phyloP scores from a whole-genome alignment of 1,140 invertebrate genomes.

The Drosophila serrata region DNA sequence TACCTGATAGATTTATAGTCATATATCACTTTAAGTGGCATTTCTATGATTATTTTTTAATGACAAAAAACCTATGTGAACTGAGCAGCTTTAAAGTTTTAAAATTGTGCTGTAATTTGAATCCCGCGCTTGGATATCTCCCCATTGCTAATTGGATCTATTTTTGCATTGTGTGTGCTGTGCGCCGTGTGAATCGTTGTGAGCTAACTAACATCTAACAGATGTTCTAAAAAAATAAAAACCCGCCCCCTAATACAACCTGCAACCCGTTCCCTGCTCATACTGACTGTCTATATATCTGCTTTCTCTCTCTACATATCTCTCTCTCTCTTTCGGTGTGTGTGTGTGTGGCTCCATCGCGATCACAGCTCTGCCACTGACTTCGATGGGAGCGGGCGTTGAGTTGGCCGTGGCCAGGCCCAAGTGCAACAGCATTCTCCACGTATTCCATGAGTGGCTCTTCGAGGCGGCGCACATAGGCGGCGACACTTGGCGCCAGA shows the following conservation, averaged over 20 bases:
- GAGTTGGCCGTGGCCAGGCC: constrained; percentile 92
- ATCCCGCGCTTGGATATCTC: constrained; percentile 13
- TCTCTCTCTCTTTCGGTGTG: no score
- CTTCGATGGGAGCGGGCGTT: constrained; percentile 87
- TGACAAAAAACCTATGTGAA: background rate
- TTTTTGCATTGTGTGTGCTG: constrained; percentile 15
- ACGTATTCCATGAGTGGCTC: constrained; percentile 98
- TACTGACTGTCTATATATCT: constrained; percentile 1
- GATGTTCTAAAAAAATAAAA: constrained; percentile 36
- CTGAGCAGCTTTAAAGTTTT: background rate
- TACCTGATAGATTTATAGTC: background rate
- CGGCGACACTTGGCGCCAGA: constrained; percentile 88
- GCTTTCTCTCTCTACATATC: background rate
- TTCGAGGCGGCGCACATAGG: constrained; percentile 98
- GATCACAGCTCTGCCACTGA: constrained; percentile 75
- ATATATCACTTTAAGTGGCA: background rate
- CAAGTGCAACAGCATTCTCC: constrained; percentile 96
- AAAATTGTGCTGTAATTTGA: background rate
- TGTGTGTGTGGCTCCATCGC: background rate
- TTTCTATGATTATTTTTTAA: background rate
- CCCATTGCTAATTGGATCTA: constrained; percentile 11
- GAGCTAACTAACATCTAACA: constrained; percentile 51
- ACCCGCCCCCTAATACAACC: constrained; percentile 24
- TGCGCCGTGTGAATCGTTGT: constrained; percentile 58
- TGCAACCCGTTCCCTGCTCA: background rate